Percentiles rank a stretch among this genome's conserved stretches.
Conservation (phyloP, 1,140 invertebrate species). For the Aphaenogaster floridana region DNA sequence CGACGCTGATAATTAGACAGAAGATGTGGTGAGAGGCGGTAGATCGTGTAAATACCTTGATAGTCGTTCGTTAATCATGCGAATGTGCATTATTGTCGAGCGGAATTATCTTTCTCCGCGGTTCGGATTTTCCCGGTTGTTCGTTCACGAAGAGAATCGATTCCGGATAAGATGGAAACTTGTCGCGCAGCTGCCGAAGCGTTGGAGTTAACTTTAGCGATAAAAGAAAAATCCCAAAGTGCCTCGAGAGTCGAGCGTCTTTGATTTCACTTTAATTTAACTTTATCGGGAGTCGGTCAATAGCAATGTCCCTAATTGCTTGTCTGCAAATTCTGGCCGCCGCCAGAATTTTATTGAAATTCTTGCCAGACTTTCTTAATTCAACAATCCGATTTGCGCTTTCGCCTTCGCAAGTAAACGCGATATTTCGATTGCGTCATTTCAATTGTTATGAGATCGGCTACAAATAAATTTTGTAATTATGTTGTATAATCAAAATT, state of each 20-base stretch:
- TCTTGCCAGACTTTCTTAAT: constrained; percentile 73
- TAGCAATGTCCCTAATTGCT: constrained; percentile 78
- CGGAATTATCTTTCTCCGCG: background rate
- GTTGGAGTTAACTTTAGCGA: constrained; percentile 24
- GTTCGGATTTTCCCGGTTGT: constrained; percentile 7
- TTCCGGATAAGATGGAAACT: constrained; percentile 18
- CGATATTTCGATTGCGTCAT: constrained; percentile 53
- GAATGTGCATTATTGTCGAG: constrained; percentile 42
- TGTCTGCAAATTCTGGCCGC: constrained; percentile 71
- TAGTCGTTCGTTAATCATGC: constrained; percentile 53
- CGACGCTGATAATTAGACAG: constrained; percentile 47
- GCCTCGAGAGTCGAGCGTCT: constrained; percentile 51
- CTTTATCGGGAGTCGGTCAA: constrained; percentile 78
- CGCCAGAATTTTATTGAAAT: constrained; percentile 72
- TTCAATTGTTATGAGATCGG: background rate
- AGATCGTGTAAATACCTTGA: constrained; percentile 49
- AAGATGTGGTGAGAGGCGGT: constrained; percentile 33
- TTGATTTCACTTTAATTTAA: constrained; percentile 79
- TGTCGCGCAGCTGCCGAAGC: constrained; percentile 11
- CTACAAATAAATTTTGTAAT: background rate
- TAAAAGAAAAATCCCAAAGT: constrained; percentile 58
- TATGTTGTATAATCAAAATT: background rate
- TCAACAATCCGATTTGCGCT: constrained; percentile 47
- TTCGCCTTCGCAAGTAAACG: constrained; percentile 22
- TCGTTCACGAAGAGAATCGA: background rate